These are phyloP conservation scores for Drosophila pseudotalamancana DNA, from an alignment of 2,888 invertebrate genomes.

Conservation along the genomic window DNA sequence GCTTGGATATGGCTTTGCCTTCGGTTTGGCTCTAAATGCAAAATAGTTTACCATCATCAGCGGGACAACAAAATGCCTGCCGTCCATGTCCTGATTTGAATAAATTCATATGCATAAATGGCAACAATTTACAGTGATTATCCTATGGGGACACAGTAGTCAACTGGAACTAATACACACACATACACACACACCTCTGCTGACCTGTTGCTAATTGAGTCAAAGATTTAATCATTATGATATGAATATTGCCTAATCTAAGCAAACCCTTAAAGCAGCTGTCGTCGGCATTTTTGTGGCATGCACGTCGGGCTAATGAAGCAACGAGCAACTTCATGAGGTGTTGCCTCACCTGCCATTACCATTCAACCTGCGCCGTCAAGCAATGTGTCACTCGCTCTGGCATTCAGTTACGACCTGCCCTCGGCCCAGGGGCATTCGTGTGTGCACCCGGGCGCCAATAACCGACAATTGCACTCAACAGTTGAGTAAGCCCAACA, in stretches of 20 bases:
- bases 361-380: conserved; percentile 7
- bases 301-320: conserved; percentile 55
- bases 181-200: conserved; percentile 14
- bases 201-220: conserved; percentile 55
- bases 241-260: conserved; percentile 5
- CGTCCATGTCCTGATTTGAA: conserved; percentile 61
- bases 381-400: conserved; percentile 35
- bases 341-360: conserved; percentile 24
- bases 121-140: conserved; percentile 53
- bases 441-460: conserved; percentile 44
- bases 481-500: conserved; percentile 61
- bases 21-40: conserved; percentile 63
- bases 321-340: conserved; percentile 27
- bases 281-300: conserved; percentile 18
- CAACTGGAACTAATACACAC: conserved; percentile 44
- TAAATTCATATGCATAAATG: conserved; percentile 78
- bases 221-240: conserved; percentile 27
- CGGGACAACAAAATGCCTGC: conserved; percentile 66
- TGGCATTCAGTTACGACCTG: conserved; percentile 7
- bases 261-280: conserved; percentile 1
- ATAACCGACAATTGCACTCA: conserved; percentile 62
- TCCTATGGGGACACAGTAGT: conserved; percentile 35
- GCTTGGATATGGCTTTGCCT: conserved; percentile 27
- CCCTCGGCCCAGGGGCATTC: conserved; percentile 24
- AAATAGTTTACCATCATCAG: conserved; percentile 69